Conservation (phyloP, 2,797 vertebrate species). For the Neosilurus hyrtlii region DNA sequence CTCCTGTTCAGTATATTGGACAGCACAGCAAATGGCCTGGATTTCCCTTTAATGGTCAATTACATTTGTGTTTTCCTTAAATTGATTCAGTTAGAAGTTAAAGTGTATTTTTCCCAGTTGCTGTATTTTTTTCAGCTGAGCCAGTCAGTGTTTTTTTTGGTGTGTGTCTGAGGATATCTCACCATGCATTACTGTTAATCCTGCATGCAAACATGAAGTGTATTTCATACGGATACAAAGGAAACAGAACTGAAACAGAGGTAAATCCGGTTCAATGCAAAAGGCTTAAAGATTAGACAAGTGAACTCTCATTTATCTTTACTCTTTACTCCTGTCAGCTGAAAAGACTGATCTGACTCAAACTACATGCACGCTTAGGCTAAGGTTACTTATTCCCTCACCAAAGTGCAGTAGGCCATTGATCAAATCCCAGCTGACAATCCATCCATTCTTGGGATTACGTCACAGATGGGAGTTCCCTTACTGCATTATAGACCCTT, state of each 20-base stretch:
- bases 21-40: not conserved
- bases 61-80: not conserved
- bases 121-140: conserved; percentile 8
- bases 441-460: conserved; percentile 61
- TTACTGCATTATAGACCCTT: not conserved
- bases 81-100: not conserved
- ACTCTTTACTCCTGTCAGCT: conserved; percentile 18
- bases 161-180: not conserved
- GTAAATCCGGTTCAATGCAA: not conserved
- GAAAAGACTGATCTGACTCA: not conserved
- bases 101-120: not conserved
- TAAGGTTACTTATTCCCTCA: not conserved
- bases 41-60: not conserved
- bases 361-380: not conserved
- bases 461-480: conserved; percentile 25
- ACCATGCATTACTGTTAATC: not conserved
- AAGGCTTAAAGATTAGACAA: conserved; percentile 24
- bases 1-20: conserved; percentile 18
- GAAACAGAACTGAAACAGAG: conserved; percentile 1
- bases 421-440: conserved; percentile 23
- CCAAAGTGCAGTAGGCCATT: not conserved
- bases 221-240: conserved; percentile 41
- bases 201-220: conserved; percentile 10
- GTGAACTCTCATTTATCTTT: not conserved
- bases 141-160: not conserved